A percentile compares a stretch with the other conserved stretches of the same genome.
Evolutionary conservation across 64 coral and sea anemone species (phyloP).

Genomic region (Actinia equina): DNA sequence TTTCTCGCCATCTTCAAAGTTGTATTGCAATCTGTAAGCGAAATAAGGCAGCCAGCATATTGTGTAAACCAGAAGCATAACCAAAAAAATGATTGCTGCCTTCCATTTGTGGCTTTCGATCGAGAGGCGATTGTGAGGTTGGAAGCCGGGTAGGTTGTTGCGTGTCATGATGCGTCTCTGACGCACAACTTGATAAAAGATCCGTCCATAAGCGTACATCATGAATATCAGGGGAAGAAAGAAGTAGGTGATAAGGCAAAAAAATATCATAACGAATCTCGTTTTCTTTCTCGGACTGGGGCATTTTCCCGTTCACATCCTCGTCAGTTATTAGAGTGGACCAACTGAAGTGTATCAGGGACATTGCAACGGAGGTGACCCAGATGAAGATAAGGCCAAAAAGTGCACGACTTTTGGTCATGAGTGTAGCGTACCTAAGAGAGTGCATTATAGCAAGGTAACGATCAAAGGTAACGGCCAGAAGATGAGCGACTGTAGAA

Average conservation of each 20-base stretch:
- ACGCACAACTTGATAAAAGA: slow-evolving; percentile 29
- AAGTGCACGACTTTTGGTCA: slow-evolving; percentile 25
- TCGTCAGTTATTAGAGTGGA: not conserved
- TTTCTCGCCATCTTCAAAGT: not conserved
- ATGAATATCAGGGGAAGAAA: slow-evolving; percentile 22
- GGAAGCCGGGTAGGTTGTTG: not conserved
- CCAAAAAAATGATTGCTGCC: slow-evolving; percentile 22
- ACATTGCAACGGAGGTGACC: slow-evolving; percentile 21
- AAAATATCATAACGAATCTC: slow-evolving; percentile 22
- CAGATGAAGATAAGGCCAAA: not conserved
- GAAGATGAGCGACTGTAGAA: slow-evolving; percentile 33
- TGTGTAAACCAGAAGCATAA: slow-evolving; percentile 29
- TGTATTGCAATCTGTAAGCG: not conserved
- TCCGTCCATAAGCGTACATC: slow-evolving; percentile 34
- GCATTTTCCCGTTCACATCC: not conserved
- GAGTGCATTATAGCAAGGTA: slow-evolving; percentile 45
- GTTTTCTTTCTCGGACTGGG: not conserved
- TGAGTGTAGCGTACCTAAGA: not conserved
- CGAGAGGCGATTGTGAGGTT: not conserved
- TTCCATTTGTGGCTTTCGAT: slow-evolving; percentile 27
- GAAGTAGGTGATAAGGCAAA: slow-evolving; percentile 30
- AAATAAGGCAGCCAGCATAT: slow-evolving; percentile 56
- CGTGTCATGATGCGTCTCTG: not conserved
- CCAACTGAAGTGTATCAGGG: slow-evolving; percentile 49
- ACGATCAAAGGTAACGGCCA: slow-evolving; percentile 30